These are phyloP conservation scores for Dromius quadrimaculatus DNA, from an alignment of 2,888 invertebrate genomes.

Conservation along the genomic window DNA sequence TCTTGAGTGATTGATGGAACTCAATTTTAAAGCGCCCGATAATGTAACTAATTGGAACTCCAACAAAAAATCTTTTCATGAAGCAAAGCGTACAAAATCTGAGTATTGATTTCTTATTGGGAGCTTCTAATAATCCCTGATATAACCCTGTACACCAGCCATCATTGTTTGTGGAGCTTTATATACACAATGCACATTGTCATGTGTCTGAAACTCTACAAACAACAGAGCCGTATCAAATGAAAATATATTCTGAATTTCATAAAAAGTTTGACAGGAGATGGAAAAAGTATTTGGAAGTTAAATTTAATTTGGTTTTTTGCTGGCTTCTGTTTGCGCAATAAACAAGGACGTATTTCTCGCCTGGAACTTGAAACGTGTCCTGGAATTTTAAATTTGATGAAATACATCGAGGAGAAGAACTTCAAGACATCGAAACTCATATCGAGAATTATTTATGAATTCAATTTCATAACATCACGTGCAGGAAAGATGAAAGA, in stretches of 20 bases:
- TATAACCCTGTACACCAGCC: no score
- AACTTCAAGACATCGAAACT: no score
- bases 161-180: not conserved
- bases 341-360: slow-evolving; percentile 1
- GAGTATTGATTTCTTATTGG: not conserved
- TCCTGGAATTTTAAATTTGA: not conserved
- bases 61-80: not conserved
- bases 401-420: no score
- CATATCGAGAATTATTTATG: no score
- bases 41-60: slow-evolving; percentile 32
- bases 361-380: not conserved
- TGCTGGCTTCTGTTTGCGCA: slow-evolving; percentile 4
- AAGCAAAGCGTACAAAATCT: no score
- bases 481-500: no score
- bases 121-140: no score
- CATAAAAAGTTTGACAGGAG: slow-evolving; percentile 1
- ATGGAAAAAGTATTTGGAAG: slow-evolving; percentile 26
- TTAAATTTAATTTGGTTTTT: slow-evolving; percentile 23
- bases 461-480: no score
- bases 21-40: slow-evolving; percentile 37
- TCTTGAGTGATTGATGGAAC: slow-evolving; percentile 37
- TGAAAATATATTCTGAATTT: not conserved
- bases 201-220: not conserved
- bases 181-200: not conserved
- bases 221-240: not conserved